Evolutionary conservation across 2,888 invertebrate genomes (phyloP), one percentile per base, ranked within the genome.

Genomic region (Dicycla oo): DNA sequence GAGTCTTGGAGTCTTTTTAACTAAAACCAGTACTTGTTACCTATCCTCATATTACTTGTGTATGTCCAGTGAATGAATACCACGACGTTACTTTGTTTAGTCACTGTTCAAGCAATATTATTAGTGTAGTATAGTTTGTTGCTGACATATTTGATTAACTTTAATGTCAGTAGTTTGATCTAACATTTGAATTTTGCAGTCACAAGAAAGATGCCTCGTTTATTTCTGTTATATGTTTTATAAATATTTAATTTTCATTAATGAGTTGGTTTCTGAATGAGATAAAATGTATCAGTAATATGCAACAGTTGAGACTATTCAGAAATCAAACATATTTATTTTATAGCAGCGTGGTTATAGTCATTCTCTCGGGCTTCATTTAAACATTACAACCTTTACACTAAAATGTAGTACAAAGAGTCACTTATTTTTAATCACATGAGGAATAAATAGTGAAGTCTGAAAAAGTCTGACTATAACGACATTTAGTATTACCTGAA

Each of bases 401-500:
- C 34, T 34, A 34, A 34, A 34, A 34, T 34, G 6, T 34, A 6
- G 34, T 34, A 34, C 34, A 34, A 34, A 34, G 2, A 34, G 34
- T 34, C 34, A 34, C 34, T 34, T 34, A 34, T 34, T 6, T 30
- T 30, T 34, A 34, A 3, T 34, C 6, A 34, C 4, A 34, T 34
- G 34, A 34, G 7, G 8, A 30, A 20, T 30, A 20, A 30, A 20
- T 30, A 20, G 51, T 63, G 34, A 71, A 65, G 62, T 64, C 66
- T 60, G 74, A 63, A 60, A 68, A 63, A 11, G 64, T 54, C 23
- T 70, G 73, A 75, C 72, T 64, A 69, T 64, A 74, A 74, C 65
- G 67, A 80, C 75, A 83, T 75, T 78, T 92, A 92, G 91, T 86
- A 88, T 89, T 90, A 91, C 83, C 73, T 75, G 78, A 87, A 91